Percentiles rank a stretch among this genome's conserved stretches.
Conservation (phyloP, 2,888 invertebrate species). For the Ecliptopera silaceata region DNA sequence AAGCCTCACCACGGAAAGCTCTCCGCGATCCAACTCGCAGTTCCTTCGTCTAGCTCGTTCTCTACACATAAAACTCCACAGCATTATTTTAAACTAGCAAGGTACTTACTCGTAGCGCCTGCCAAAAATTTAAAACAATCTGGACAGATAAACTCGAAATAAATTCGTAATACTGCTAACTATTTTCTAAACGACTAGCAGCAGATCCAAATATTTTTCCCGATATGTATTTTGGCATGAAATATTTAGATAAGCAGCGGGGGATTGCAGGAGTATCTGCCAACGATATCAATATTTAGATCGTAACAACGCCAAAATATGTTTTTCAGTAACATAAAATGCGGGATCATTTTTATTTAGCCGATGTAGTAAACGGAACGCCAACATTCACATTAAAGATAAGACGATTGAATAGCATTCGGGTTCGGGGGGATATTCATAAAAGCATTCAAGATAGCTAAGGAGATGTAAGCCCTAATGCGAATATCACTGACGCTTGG, state of each 20-base stretch:
- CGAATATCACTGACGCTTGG: slow-evolving; percentile 25
- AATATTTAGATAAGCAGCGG: neutral
- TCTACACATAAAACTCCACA: slow-evolving; percentile 53
- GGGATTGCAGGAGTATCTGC: slow-evolving; percentile 4
- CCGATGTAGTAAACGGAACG: slow-evolving; percentile 20
- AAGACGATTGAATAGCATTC: slow-evolving; percentile 25
- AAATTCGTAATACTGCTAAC: neutral
- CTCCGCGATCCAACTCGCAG: slow-evolving; percentile 92
- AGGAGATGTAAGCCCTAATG: slow-evolving; percentile 21
- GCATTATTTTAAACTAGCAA: neutral
- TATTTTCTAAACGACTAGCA: neutral
- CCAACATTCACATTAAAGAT: slow-evolving; percentile 24
- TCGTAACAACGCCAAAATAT: slow-evolving; percentile 20
- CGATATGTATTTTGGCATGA: slow-evolving; percentile 4
- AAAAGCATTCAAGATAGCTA: slow-evolving; percentile 30
- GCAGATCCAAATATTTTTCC: neutral
- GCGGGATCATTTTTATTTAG: slow-evolving; percentile 22
- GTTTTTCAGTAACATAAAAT: slow-evolving; percentile 24
- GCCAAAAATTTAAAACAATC: slow-evolving; percentile 1
- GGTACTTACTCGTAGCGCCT: neutral
- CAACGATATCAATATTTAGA: slow-evolving; percentile 19
- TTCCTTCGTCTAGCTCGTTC: slow-evolving; percentile 92
- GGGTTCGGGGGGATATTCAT: slow-evolving; percentile 17
- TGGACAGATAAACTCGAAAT: neutral
- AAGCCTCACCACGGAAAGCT: slow-evolving; percentile 90